These are phyloP conservation scores for Tupiocoris notatus DNA, from an alignment of 2,888 invertebrate genomes.

Conservation along the genomic window DNA sequence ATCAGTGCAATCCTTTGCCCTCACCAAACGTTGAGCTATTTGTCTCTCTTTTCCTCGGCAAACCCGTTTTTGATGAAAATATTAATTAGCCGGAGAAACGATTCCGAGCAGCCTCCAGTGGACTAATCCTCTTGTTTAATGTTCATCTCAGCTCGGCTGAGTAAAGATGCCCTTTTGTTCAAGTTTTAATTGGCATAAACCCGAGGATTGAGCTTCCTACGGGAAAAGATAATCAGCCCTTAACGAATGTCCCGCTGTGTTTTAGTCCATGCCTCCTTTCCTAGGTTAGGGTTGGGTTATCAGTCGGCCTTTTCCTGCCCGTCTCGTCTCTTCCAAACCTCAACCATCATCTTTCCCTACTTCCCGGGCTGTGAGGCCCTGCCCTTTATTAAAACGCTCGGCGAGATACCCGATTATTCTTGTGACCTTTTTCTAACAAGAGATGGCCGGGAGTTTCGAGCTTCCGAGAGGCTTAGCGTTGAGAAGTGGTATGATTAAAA, in stretches of 20 bases:
- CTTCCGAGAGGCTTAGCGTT: not conserved
- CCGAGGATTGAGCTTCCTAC: slow-evolving; percentile 16
- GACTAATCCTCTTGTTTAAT: slow-evolving; percentile 26
- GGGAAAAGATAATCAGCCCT: slow-evolving; percentile 23
- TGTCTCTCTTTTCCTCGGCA: not conserved
- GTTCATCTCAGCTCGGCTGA: not conserved
- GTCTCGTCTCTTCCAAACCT: not conserved
- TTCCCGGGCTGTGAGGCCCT: not conserved
- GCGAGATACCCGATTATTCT: slow-evolving; percentile 9
- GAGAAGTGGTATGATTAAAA: not conserved
- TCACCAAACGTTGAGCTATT: not conserved
- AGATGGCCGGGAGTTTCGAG: not conserved
- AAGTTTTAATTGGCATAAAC: slow-evolving; percentile 28
- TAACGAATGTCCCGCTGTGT: slow-evolving; percentile 25
- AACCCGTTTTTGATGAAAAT: slow-evolving; percentile 17
- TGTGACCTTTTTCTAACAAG: slow-evolving; percentile 9
- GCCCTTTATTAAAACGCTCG: slow-evolving; percentile 6
- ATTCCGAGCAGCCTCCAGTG: slow-evolving; percentile 11
- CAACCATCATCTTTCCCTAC: not conserved
- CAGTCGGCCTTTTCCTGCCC: not conserved
- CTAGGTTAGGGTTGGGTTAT: not conserved
- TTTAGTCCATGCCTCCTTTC: not conserved
- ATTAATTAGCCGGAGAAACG: slow-evolving; percentile 13
- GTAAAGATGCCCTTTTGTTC: slow-evolving; percentile 23
- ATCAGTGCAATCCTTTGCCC: not conserved